phyloP scores from a whole-genome alignment of 2,888 invertebrate species.

The Ligdia adustata region DNA sequence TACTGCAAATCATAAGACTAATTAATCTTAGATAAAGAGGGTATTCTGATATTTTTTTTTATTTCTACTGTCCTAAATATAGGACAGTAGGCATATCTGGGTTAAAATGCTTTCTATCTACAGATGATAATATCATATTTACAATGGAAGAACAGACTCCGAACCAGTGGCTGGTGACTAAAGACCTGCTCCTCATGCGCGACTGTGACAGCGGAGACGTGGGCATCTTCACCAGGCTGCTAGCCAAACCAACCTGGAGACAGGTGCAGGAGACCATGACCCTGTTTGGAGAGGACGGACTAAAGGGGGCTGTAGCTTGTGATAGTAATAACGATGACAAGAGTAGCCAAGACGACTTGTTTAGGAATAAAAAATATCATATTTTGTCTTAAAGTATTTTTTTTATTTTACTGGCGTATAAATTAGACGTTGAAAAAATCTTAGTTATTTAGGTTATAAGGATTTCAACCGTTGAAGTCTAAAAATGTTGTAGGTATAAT shows the following conservation, averaged over 20 bases:
- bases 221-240: slow-evolving; percentile 46
- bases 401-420: too few relatives aligned
- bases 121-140: slow-evolving; percentile 37
- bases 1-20: too few relatives aligned
- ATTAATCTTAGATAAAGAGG: too few relatives aligned
- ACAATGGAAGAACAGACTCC: slow-evolving; percentile 42
- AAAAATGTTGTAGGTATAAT: too few relatives aligned
- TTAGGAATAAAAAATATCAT: neutral
- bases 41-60: too few relatives aligned
- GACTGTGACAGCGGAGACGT: slow-evolving; percentile 51
- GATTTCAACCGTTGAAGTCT: too few relatives aligned
- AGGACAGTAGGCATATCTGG: neutral
- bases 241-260: slow-evolving; percentile 20
- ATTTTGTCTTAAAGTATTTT: slow-evolving; percentile 11
- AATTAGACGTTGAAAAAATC: too few relatives aligned
- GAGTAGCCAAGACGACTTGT: neutral
- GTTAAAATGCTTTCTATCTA: neutral
- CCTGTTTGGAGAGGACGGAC: slow-evolving; percentile 41
- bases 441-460: too few relatives aligned
- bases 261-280: slow-evolving; percentile 41
- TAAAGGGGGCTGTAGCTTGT: slow-evolving; percentile 42
- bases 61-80: neutral
- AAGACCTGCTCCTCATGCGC: slow-evolving; percentile 53
- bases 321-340: slow-evolving; percentile 6
- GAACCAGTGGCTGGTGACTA: slow-evolving; percentile 54